Evolutionary conservation across 2,888 invertebrate genomes (phyloP), one percentile per base, ranked within the genome.

Genomic region (Chorisops tibialis): DNA sequence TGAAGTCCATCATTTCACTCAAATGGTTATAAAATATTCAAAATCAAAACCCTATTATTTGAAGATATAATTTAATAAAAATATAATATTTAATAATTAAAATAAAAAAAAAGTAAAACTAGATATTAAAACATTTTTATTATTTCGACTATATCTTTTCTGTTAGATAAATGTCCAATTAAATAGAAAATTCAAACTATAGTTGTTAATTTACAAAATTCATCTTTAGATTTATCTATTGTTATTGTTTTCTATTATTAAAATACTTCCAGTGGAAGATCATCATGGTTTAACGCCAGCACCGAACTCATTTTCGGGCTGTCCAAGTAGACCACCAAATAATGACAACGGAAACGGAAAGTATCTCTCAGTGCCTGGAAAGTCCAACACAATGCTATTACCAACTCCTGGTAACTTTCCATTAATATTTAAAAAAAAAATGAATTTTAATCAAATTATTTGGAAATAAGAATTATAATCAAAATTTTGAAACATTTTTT

Each of bases 331-430:
- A 19, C 21, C 56, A 67, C 18, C 30, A 35, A 16, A 22, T 30
- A 74, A 70, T 70, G 70, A 72, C 70, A 70, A 70, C 66, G 70
- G 73, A 67, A 73, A 70, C 68, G 74, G 76, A 67, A 75, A 75
- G 67, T 78, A 76, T 70, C 70, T 78, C 69, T 71, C 75, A 61
- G 76, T 78, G 64, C 78, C 78, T 66, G 77, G 77, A 69, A 73
- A 74, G 61, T 69, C 70, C 67, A 73, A 71, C 70, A 59, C 70
- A 67, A 70, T 74, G 67, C 68, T 69, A 66, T 41, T 69, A 62
- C 63, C 69, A 63, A 68, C 68, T 65, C 67, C 63, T 59, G 65
- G 65, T 65, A 65, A 65, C 54, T 39, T 22, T 30, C 18, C 19
- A 39, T 18, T 22, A 21, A n/a, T 35, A 50, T 24, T 43, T 12